Base-by-base conservation (phyloP, 2,888 invertebrate species). In the Chrysolina haemoptera region DNA sequence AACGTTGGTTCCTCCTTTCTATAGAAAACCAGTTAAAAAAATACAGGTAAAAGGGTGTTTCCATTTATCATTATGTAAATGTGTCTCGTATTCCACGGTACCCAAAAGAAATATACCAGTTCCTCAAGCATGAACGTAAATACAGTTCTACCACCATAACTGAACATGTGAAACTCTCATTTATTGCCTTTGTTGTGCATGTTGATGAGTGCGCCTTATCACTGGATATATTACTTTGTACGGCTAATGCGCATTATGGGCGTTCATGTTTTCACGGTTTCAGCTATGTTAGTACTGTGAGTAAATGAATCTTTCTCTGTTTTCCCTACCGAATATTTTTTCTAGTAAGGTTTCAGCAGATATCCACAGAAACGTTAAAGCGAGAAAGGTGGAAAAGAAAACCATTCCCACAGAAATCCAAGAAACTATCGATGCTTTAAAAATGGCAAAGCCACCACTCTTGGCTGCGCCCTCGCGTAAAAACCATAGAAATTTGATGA, bases 271-370 rank as follows among this genome's bases (percentile, higher is more conserved):
- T n/a, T n/a, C n/a, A n/a, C n/a, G n/a, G n/a, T n/a, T n/a, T n/a
- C n/a, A n/a, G n/a, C n/a, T n/a, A n/a, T n/a, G n/a, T n/a, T n/a
- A n/a, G n/a, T n/a, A n/a, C n/a, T n/a, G n/a, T 40, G 6, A 40
- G 27, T 35, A 62, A 35, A 14, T n/a, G 16, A 22, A 22, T 62
- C 1, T 27, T 1, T 8, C 8, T 62, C 14, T 8, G 16, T 27
- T 41, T 41, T 20, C 20, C 8, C 20, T 16, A 6, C 22, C 18
- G 10, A 11, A 12, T 48, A 22, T 16, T 79, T 76, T 72, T 78
- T 80, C 78, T 77, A 81, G 81, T 76, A 81, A 81, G 80, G 70
- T 78, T 76, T 74, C 76, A 74, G 71, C 79, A 62, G 79, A 81
- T 76, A 66, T 80, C 48, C 79, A 71, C 70, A 68, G 70, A 35